These are phyloP conservation scores for Cardiocondyla obscurior DNA, from an alignment of 1,140 invertebrate species.

Conservation along the genomic window DNA sequence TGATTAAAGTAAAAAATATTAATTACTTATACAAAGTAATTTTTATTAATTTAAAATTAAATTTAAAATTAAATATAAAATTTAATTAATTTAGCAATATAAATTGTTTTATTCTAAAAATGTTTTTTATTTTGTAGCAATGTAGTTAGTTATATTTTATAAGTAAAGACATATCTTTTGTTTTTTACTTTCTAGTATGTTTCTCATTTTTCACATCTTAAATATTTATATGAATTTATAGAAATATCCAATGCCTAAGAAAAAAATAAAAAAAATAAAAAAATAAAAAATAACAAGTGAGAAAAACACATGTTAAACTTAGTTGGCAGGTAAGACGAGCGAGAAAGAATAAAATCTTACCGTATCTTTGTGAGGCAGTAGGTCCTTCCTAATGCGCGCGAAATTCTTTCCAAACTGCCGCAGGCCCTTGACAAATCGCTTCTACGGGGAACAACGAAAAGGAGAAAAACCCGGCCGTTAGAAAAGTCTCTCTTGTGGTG, in stretches of 20 bases:
- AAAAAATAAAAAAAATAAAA: background rate
- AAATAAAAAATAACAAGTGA: background rate
- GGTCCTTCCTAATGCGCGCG: constrained; percentile 97
- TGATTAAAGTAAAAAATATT: background rate
- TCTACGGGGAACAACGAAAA: constrained; percentile 81
- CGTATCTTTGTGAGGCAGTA: constrained; percentile 98
- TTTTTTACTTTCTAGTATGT: too few relatives aligned
- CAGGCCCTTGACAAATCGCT: constrained; percentile 98
- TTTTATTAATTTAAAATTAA: too few relatives aligned
- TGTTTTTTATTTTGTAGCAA: too few relatives aligned
- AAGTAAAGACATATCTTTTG: too few relatives aligned
- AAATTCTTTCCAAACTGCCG: constrained; percentile 99
- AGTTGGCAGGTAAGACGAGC: background rate
- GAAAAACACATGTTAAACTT: background rate
- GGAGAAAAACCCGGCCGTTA: constrained; percentile 14
- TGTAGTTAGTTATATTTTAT: too few relatives aligned
- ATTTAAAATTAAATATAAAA: too few relatives aligned
- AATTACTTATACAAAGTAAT: background rate
- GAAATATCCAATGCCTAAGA: too few relatives aligned
- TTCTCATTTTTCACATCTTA: too few relatives aligned
- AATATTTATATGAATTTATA: too few relatives aligned
- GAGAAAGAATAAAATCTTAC: constrained; percentile 81
- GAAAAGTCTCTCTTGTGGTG: background rate
- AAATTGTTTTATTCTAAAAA: too few relatives aligned
- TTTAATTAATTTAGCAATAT: too few relatives aligned